phyloP scores from a whole-genome alignment of 2,797 vertebrate species.

The Xiphophorus birchmanni region DNA sequence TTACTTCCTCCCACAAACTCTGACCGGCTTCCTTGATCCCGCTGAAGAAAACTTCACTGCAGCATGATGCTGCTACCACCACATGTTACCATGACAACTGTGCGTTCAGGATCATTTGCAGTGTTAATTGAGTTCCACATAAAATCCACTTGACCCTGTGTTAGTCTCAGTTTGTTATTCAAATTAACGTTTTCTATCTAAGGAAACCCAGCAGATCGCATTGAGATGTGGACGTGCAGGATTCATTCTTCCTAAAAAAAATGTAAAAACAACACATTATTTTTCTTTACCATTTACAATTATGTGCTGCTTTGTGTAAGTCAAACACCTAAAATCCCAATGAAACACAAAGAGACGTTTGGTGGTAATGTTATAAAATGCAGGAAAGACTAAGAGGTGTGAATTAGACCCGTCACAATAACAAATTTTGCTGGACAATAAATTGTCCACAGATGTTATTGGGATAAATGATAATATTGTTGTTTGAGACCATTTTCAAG shows the following conservation, averaged over 20 bases:
- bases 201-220: too few species aligned
- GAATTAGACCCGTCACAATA: too few species aligned
- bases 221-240: too few species aligned
- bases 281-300: neutral
- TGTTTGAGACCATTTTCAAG: too few species aligned
- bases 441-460: too few species aligned
- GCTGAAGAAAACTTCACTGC: neutral
- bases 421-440: too few species aligned
- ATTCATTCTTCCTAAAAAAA: too few species aligned
- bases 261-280: neutral
- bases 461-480: too few species aligned
- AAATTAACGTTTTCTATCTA: too few species aligned
- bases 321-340: neutral
- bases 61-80: neutral
- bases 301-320: neutral
- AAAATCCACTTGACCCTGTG: neutral
- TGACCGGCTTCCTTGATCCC: neutral
- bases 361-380: neutral
- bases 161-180: neutral
- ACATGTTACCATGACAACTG: neutral
- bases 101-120: neutral
- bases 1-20: neutral
- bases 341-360: neutral
- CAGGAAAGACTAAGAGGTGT: too few species aligned
- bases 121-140: neutral